Percentiles rank a stretch among this genome's conserved stretches.
Conservation (phyloP, 2,888 invertebrate species). For the Tillus elongatus region DNA sequence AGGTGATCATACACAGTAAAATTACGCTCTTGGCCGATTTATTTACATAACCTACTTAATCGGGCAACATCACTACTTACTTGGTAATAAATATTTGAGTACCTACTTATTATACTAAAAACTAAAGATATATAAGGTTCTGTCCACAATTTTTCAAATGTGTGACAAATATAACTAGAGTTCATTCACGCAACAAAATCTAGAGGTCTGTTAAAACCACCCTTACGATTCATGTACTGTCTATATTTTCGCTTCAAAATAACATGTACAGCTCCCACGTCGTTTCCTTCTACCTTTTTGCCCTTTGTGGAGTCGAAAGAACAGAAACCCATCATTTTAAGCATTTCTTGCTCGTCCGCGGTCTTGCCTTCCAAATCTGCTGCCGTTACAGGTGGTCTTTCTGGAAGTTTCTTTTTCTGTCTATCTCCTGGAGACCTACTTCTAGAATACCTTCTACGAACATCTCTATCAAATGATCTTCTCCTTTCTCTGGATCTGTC, state of each 20-base stretch:
- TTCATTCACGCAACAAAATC: constrained; percentile 92
- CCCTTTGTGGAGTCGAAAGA: constrained; percentile 94
- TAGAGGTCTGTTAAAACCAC: constrained; percentile 95
- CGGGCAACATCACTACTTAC: too few relatives aligned
- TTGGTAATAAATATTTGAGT: too few relatives aligned
- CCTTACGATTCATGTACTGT: constrained; percentile 99
- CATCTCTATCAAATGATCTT: constrained; percentile 41
- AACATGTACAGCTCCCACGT: constrained; percentile 90
- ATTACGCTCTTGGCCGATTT: too few relatives aligned
- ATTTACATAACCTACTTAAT: too few relatives aligned
- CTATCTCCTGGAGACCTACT: constrained; percentile 33
- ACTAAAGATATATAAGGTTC: too few relatives aligned
- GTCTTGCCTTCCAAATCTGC: constrained; percentile 85
- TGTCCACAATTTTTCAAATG: too few relatives aligned
- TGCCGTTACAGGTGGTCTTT: constrained; percentile 62
- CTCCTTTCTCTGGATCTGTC: constrained; percentile 42
- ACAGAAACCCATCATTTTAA: constrained; percentile 94
- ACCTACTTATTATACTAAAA: too few relatives aligned
- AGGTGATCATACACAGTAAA: too few relatives aligned
- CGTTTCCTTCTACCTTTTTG: constrained; percentile 90
- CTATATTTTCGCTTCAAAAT: constrained; percentile 93
- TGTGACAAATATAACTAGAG: too few relatives aligned
- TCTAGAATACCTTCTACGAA: constrained; percentile 37
- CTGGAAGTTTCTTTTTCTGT: constrained; percentile 34
- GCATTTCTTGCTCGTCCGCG: constrained; percentile 89